Evolutionary conservation across 1,140 invertebrate species (phyloP), one percentile per base, ranked within the genome.

Genomic region (Aphis craccivora): DNA sequence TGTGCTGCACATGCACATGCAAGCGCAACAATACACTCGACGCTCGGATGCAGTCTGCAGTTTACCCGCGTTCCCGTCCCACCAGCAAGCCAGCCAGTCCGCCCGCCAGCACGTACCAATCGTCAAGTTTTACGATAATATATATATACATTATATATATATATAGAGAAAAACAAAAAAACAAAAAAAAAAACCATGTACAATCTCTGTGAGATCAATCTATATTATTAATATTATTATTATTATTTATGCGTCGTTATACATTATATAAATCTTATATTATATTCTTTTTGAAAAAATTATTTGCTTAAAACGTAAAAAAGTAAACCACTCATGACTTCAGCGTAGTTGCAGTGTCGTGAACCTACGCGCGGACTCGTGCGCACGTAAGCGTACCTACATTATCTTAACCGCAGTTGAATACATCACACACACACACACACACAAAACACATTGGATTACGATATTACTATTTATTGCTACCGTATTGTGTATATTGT

Each of bases 181-280:
- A 90, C 3, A 11, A 35, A 23, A 35, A 22, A 45, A 45, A 45
- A 45, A n/a, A 8, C 40, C 3, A 84, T 86, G 55, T 84, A 55
- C 35, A 84, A 93, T 93, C 91, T 93, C 91, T 86, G 91, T 93
- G 91, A 93, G 91, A 93, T 93, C 84, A 86, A 84, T 53, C 48
- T 81, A 93, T 81, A 93, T 93, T 93, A 93, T 55, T 81, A 92
- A n/a, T 84, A 91, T 91, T 91, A 67, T 67, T 91, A 91, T 91
- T 91, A 91, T 53, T 89, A 89, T 89, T 89, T 90, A 90, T 90
- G 37, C 7, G 23, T 60, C 37, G 89, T 90, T 90, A 90, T 60
- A 55, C 45, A 86, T 83, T 45, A 87, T 45, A 45, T 9, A 25
- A 8, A 25, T n/a, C 7, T 67, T 53, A 89, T 40, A 90, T 23